These are phyloP conservation scores for Diorhabda elongata DNA, from an alignment of 1,140 invertebrate species.

Conservation along the genomic window DNA sequence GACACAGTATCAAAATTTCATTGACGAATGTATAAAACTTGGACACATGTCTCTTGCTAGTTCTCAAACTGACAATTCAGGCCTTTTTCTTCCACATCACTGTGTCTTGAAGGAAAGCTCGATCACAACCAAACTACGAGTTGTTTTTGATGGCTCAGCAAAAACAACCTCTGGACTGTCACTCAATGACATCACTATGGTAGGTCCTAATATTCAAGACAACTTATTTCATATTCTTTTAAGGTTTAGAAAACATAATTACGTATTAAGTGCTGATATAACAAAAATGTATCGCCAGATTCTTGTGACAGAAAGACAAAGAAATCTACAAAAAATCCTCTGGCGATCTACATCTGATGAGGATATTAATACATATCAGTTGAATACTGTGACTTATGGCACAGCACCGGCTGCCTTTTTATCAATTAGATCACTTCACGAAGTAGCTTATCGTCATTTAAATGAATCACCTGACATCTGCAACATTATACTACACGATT, in stretches of 20 bases:
- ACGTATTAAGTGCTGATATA: conserved; percentile 46
- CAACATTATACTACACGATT: conserved; percentile 10
- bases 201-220: conserved; percentile 39
- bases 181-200: conserved; percentile 38
- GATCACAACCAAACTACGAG: no score
- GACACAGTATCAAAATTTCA: no score
- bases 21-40: no score
- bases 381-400: conserved; percentile 35
- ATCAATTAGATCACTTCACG: conserved; percentile 31
- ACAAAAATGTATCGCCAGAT: conserved; percentile 47
- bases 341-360: conserved; percentile 38
- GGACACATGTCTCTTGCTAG: no score
- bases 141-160: no score
- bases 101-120: no score
- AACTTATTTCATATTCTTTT: conserved; percentile 46
- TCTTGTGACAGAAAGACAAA: conserved; percentile 35
- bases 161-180: no score
- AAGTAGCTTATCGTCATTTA: conserved; percentile 27
- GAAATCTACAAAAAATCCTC: conserved; percentile 43
- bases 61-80: no score
- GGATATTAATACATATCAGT: conserved; percentile 28
- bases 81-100: no score
- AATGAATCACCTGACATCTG: conserved; percentile 22
- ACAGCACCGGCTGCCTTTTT: conserved; percentile 36
- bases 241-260: conserved; percentile 43